Percentiles rank a stretch among this genome's conserved stretches.
phyloP scores from a whole-genome alignment of 1,140 invertebrate species.

The Coboldia fuscipes region DNA sequence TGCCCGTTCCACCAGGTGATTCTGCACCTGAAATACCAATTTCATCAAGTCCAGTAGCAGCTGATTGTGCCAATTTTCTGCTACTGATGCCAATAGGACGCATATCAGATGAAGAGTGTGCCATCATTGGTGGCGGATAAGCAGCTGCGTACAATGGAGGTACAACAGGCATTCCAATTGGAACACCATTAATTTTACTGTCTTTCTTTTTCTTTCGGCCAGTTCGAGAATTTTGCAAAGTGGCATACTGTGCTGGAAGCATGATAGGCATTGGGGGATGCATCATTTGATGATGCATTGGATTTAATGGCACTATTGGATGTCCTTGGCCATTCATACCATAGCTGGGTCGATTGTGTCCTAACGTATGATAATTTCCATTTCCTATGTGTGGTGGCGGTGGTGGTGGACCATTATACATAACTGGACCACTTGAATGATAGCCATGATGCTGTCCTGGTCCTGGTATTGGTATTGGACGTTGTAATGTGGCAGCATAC shows the following conservation, averaged over 20 bases:
- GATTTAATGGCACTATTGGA: too few relatives aligned
- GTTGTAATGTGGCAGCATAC: slow-evolving; percentile 9
- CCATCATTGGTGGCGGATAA: slow-evolving; percentile 10
- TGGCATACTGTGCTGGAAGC: slow-evolving; percentile 18
- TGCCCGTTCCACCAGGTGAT: slow-evolving; percentile 64
- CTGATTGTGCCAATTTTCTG: slow-evolving; percentile 27
- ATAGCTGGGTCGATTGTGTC: slow-evolving; percentile 15
- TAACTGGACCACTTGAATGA: slow-evolving; percentile 2
- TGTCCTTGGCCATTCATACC: slow-evolving; percentile 4
- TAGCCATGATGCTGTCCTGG: not conserved
- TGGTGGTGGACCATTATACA: slow-evolving; percentile 3
- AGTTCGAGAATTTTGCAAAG: slow-evolving; percentile 13
- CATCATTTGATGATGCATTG: slow-evolving; percentile 7
- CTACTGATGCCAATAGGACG: slow-evolving; percentile 19
- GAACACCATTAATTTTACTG: slow-evolving; percentile 18
- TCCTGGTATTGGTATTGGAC: slow-evolving; percentile 6
- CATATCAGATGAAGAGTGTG: slow-evolving; percentile 14
- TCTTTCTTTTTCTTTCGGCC: slow-evolving; percentile 35
- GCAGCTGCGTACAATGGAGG: slow-evolving; percentile 16
- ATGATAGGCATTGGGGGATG: slow-evolving; percentile 9
- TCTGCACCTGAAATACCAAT: slow-evolving; percentile 40
- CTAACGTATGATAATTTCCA: slow-evolving; percentile 18
- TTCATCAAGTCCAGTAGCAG: slow-evolving; percentile 28
- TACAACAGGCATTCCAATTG: slow-evolving; percentile 17
- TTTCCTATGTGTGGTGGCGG: slow-evolving; percentile 8